phyloP scores from a whole-genome alignment of 2,888 invertebrate genomes.

The Tinea pellionella region DNA sequence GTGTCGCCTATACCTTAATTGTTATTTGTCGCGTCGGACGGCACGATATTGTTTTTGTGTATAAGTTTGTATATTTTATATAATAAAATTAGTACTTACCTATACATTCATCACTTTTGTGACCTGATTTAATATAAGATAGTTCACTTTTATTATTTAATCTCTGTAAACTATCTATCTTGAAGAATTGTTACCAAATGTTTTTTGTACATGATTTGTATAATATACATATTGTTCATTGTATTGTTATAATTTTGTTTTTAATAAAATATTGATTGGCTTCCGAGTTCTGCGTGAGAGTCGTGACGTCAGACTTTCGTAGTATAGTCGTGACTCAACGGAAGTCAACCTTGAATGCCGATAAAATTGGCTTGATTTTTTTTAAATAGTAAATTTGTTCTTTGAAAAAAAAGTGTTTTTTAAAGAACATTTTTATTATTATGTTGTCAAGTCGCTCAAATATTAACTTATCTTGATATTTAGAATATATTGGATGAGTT shows the following conservation, averaged over 20 bases:
- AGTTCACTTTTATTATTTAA: slow-evolving; percentile 37
- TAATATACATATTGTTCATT: not conserved
- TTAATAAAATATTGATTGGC: too few relatives aligned
- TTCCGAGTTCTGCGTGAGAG: too few relatives aligned
- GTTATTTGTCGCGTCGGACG: not conserved
- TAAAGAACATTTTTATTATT: too few relatives aligned
- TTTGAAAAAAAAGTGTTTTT: too few relatives aligned
- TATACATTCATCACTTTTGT: slow-evolving; percentile 59
- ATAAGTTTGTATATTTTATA: slow-evolving; percentile 22
- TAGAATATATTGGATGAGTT: slow-evolving; percentile 49
- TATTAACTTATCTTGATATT: slow-evolving; percentile 33
- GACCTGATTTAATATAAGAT: slow-evolving; percentile 68
- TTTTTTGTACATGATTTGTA: not conserved
- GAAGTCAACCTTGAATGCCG: too few relatives aligned
- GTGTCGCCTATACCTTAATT: not conserved
- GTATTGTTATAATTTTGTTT: too few relatives aligned
- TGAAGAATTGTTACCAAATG: slow-evolving; percentile 12
- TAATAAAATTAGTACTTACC: slow-evolving; percentile 23
- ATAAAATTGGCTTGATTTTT: too few relatives aligned
- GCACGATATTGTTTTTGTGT: slow-evolving; percentile 25
- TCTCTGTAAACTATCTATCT: slow-evolving; percentile 6
- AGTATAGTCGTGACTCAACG: too few relatives aligned
- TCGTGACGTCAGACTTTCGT: too few relatives aligned
- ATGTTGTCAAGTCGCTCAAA: not conserved
- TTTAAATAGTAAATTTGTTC: too few relatives aligned